Base-by-base conservation (phyloP, 2,113 vertebrate species). In the Anhinga rufa region DNA sequence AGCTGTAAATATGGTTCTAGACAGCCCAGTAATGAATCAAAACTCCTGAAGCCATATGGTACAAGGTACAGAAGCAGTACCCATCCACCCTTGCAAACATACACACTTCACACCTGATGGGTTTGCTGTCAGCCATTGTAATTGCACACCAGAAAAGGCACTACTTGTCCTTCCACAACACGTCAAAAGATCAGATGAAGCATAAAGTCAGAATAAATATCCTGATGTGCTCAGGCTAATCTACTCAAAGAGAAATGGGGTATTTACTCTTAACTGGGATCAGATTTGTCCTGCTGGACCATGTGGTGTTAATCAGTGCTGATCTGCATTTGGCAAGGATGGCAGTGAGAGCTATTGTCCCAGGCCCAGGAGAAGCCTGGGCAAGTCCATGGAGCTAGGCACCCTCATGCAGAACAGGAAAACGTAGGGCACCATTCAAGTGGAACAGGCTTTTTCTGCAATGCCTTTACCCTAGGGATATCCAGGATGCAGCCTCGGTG, bases 91-190 rank as follows among this genome's bases (percentile, higher is more conserved):
- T 36, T 40, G 20, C 1, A 8, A 36, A 29, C 3, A 0, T 31
- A 13, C 48, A 60, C 24, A 3, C 32, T 55, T 86, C 34, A 18
- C 58, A 80, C 4, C 32, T 2, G 9, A 8, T 1, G 0, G 36
- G 31, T 77, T 80, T 91, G 71, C 44, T 86, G 48, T 38, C 48
- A 60, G 25, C 22, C 17, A 1, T 9, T 29, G 38, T 34, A 66
- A 61, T 16, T 57, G 75, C 48, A 40, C 0, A 0, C 6, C 51
- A 88, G 66, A 65, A 82, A 55, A 75, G 54, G 5, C 22, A 64
- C 46, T 0, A 0, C 48, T 75, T 46, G n/a, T 87, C 57, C 38
- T 85, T 90, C 48, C 34, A 21, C 38, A 71, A 7, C 25, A 19
- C 1, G 0, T 38, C 52, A 51, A 42, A 58, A 88, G 38, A 65